Evolutionary conservation across 2,113 vertebrate genomes (phyloP), one percentile per base, ranked within the genome.

Genomic region (Acrocephalus arundinaceus): DNA sequence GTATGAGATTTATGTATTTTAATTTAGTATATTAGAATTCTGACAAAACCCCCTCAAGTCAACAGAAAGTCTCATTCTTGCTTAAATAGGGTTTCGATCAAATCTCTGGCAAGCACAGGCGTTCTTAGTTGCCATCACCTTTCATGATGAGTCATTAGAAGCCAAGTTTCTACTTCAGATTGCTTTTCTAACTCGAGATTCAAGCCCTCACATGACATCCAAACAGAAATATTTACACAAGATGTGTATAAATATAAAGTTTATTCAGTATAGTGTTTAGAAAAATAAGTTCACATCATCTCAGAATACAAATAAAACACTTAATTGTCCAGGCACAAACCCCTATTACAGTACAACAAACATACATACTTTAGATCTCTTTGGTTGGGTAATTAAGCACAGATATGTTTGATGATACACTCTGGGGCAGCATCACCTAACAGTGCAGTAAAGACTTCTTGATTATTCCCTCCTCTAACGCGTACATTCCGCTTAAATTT

Each of bases 231-330:
- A 85, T 63, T 94, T 95, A 91, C 93, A 89, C 89, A 87, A 93
- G 71, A 63, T 98, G 98, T 98, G 98, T 99, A 99, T 99, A 99
- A 99, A 99, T 99, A 99, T 99, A 99, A 99, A 99, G 98, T 99
- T 99, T 99, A 99, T 99, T 99, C 98, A 99, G 98, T 98, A 99
- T 98, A 98, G 98, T 98, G 98, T 98, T 99, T 99, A 99, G 99
- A 99, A 99, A 99, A 99, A 99, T 99, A 99, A 99, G 99, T 99
- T 99, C 99, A 99, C 98, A 99, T 99, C 98, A 99, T 99, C 99
- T 99, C 98, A 99, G 98, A 99, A 99, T 99, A 99, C 98, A 99
- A 99, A 98, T 98, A 98, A 98, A 98, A 98, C 98, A 98, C 98
- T 98, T 98, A 98, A 98, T 97, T 98, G 98, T 98, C 97, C 98